Evolutionary conservation across 1,140 invertebrate genomes (phyloP), one percentile per base, ranked within the genome.

Genomic region (Xylocopa sonorina): DNA sequence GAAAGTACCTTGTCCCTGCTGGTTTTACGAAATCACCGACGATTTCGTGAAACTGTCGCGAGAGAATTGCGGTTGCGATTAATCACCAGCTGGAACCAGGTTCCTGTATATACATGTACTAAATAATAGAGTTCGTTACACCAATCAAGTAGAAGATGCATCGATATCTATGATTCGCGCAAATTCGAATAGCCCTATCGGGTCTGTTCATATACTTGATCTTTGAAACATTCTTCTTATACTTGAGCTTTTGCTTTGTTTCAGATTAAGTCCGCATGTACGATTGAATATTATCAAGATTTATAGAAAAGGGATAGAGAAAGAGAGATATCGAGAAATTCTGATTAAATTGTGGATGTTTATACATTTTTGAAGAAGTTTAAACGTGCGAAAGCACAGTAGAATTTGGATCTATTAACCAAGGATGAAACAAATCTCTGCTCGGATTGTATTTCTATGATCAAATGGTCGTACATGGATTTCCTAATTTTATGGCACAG

Each of bases 1-100:
- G 34, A 74, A 74, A 29, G 72, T 77, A 57, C n/a, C 1, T 21
- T 27, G 10, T 48, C 24, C 21, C 2, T n/a, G n/a, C 6, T 68
- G 29, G 27, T 50, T 48, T 21, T 46, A 34, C 10, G 4, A 43
- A 32, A 34, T 55, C 27, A 43, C 0, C 2, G 16, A 14, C 2
- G 46, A n/a, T 50, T 29, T 55, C 4, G 27, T 9, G n/a, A 2
- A 53, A 29, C 51, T 7, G 0, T 4, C 10, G 10, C 10, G 34
- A 34, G 32, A 2, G 34, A n/a, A n/a, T n/a, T n/a, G n/a, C n/a
- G n/a, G n/a, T n/a, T 34, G 21, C 21, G 9, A 10, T 34, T 46
- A 16, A 0, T 10, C 14, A 4, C 4, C 16, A 6, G 9, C 24
- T 34, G 53, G 10, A 7, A 24, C 7, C n/a, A 57, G 32, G 7